Conservation (phyloP, 2,888 invertebrate species). For the Molorchus minor region DNA sequence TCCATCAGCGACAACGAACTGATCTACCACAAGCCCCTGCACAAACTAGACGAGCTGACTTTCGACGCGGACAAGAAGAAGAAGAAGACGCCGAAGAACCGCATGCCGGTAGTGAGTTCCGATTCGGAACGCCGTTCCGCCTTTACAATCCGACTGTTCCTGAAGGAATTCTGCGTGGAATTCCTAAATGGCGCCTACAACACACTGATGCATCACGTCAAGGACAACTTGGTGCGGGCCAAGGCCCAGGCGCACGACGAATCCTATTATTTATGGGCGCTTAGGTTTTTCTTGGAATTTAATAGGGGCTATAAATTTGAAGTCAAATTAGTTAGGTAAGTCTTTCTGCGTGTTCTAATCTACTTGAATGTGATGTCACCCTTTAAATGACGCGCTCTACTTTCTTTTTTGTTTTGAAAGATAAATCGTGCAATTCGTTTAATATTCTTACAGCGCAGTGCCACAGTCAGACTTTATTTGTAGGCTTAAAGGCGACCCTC, state of each 20-base stretch:
- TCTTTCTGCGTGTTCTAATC: conserved; percentile 39
- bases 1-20: conserved; percentile 88
- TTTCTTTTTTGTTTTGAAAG: conserved; percentile 21
- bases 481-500: too few species aligned
- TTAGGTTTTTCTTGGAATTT: conserved; percentile 97
- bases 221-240: conserved; percentile 73
- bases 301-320: conserved; percentile 88
- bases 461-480: too few species aligned
- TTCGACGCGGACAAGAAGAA: conserved; percentile 80
- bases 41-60: conserved; percentile 78
- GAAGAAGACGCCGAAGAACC: conserved; percentile 79
- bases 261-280: conserved; percentile 92
- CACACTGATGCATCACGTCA: conserved; percentile 87
- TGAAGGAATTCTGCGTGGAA: conserved; percentile 94
- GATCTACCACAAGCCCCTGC: conserved; percentile 87
- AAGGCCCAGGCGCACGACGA: conserved; percentile 86
- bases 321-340: conserved; percentile 87
- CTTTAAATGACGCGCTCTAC: conserved; percentile 5
- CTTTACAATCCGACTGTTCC: conserved; percentile 85
- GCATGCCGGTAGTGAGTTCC: conserved; percentile 72
- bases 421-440: conserved; percentile 31
- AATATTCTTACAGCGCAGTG: conserved; percentile 22
- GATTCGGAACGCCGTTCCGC: conserved; percentile 81
- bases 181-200: conserved; percentile 94
- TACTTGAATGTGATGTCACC: conserved; percentile 27